These are phyloP conservation scores for Festucalex cinctus DNA, from an alignment of 2,113 vertebrate genomes.

Conservation along the genomic window DNA sequence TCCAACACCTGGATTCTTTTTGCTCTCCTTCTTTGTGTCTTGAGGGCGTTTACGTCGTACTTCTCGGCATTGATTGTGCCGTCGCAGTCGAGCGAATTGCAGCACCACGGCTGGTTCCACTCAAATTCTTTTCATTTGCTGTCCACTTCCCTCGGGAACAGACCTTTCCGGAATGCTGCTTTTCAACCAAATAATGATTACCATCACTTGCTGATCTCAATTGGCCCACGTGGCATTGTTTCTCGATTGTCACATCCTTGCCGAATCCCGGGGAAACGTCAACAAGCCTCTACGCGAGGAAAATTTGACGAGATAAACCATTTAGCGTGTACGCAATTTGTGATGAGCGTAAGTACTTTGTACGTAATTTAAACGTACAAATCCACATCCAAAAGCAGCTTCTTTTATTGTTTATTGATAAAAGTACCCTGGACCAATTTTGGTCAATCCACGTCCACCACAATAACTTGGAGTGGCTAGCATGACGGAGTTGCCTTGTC, in stretches of 20 bases:
- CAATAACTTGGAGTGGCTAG: constrained; percentile 61
- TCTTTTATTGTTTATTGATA: constrained; percentile 67
- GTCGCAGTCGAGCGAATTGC: background rate
- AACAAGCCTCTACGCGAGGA: background rate
- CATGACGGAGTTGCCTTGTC: constrained; percentile 63
- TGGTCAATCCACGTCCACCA: constrained; percentile 46
- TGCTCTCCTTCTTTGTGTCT: background rate
- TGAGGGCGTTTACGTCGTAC: background rate
- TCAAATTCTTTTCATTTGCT: constrained; percentile 1
- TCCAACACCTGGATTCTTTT: background rate
- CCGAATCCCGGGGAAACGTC: background rate
- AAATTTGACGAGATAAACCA: background rate
- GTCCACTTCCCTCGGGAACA: background rate
- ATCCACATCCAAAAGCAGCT: constrained; percentile 28
- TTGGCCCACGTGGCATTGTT: background rate
- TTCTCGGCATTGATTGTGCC: background rate
- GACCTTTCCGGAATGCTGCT: background rate
- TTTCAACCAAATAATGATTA: background rate
- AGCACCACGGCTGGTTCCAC: background rate
- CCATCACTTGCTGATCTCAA: background rate
- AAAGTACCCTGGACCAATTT: constrained; percentile 50
- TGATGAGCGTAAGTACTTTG: background rate
- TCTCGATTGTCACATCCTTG: too few relatives aligned
- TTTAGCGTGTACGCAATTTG: background rate
- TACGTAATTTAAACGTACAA: constrained; percentile 46